Conservation (phyloP, 2,888 invertebrate species). For the Pyrrhia umbra region DNA sequence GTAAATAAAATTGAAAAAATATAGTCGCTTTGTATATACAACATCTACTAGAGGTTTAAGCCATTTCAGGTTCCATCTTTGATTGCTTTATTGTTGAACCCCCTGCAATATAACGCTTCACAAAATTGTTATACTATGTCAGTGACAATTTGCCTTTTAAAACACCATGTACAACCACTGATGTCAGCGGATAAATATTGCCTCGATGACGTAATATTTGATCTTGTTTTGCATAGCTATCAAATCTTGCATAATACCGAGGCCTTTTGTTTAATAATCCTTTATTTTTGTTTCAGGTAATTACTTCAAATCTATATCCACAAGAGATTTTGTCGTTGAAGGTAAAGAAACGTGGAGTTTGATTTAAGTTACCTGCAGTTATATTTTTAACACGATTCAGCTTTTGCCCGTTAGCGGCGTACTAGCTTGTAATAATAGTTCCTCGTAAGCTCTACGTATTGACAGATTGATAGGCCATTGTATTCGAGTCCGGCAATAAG, state of each 20-base stretch:
- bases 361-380: background rate
- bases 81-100: background rate
- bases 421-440: slow-evolving; percentile 8
- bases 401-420: background rate
- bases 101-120: too few species aligned
- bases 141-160: slow-evolving; percentile 11
- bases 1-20: background rate
- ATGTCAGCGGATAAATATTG: slow-evolving; percentile 71
- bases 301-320: background rate
- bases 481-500: slow-evolving; percentile 44
- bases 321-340: background rate
- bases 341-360: slow-evolving; percentile 4
- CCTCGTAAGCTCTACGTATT: slow-evolving; percentile 20
- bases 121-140: background rate
- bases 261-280: slow-evolving; percentile 12
- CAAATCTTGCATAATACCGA: slow-evolving; percentile 33
- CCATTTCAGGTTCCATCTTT: background rate
- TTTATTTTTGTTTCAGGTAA: slow-evolving; percentile 56
- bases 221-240: slow-evolving; percentile 50
- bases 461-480: slow-evolving; percentile 52
- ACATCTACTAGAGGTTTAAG: background rate
- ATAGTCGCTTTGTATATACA: background rate
- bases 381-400: slow-evolving; percentile 1
- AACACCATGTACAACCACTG: slow-evolving; percentile 54
- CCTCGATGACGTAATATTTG: slow-evolving; percentile 63